Evolutionary conservation across 2,888 invertebrate species (phyloP), one percentile per base, ranked within the genome.

Genomic region (Pinctada fucata): DNA sequence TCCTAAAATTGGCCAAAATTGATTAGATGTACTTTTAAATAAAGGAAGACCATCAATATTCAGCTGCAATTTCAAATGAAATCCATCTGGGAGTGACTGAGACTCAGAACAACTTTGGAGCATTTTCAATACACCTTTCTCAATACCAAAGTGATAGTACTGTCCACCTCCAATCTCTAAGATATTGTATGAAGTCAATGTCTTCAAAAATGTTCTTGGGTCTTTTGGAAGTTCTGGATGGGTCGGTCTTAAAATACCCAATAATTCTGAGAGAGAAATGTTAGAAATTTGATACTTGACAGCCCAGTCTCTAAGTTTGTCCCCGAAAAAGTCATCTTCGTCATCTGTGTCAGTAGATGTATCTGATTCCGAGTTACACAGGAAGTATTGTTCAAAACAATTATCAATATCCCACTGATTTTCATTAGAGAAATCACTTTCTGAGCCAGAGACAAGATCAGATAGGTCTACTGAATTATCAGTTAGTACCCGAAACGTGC

Each of bases 131-230:
- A 80, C 74, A 31, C 73, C 48, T 49, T 13, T 49, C 47, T n/a
- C 65, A 74, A 76, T 58, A 64, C 80, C 82, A 75, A 80, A 80
- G 67, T 82, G 77, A 48, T 76, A 75, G 58, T 82, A 82, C n/a
- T 51, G 16, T 4, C 82, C 82, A 51, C 78, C 77, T 8, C 76
- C 69, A 67, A 80, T 50, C 16, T 68, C 49, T 58, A 52, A 31
- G 13, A 75, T 16, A 31, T 68, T 52, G 58, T 77, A 65, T 16
- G 10, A 51, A 64, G 10, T 72, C n/a, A 16, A 66, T 16, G 73
- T 81, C 13, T 51, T 49, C 2, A 76, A 49, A 2, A 79, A 65
- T 2, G 76, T 74, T 49, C 75, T 16, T 3, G 81, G 74, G 63
- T 76, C 82, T 71, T 64, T 76, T 51, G 79, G 82, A 10, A 82